Base-by-base conservation (phyloP, 2,113 vertebrate genomes). In the Pachycephala philippinensis region DNA sequence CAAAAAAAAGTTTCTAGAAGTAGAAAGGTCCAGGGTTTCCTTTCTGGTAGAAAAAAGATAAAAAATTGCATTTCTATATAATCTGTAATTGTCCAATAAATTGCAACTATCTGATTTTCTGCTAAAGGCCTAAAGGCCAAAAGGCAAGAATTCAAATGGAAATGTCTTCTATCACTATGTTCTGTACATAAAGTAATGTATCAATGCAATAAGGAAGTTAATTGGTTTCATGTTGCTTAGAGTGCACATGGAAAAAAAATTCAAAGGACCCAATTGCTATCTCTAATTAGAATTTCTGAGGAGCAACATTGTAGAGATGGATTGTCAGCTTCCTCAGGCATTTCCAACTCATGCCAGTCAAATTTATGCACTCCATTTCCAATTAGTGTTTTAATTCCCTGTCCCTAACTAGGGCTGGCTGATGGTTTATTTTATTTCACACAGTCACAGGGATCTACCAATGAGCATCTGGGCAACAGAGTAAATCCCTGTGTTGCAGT, bases 101-200 rank as follows among this genome's bases (percentile, higher is more conserved):
- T 77, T 82, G 66, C 76, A 94, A 92, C 87, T 87, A 96, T 97
- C 68, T 93, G 93, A 94, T 94, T 96, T 97, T 95, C 94, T 86
- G 71, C 91, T 96, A 95, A 93, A 96, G 93, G 91, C 83, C 96
- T 96, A 95, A 93, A 96, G 93, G 91, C 83, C 96, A 96, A 97
- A 95, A 97, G 95, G 92, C 77, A 97, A 84, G 82, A 81, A 96
- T 94, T 94, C 85, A 85, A 92, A 95, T 31, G 65, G 76, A 89
- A 54, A 75, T 15, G 44, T 54, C 90, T 92, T 57, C 89, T 71
- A 80, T 95, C 84, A 42, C 63, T 91, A 3, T 27, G 49, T 84
- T 76, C 94, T 82, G 77, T 79, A 61, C 64, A 52, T 71, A 21
- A 39, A 85, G 53, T 75, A 84, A 96, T 27, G 35, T 83, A 94